Conservation (phyloP, 2,888 invertebrate genomes). For the Stenotaenia linearis region DNA sequence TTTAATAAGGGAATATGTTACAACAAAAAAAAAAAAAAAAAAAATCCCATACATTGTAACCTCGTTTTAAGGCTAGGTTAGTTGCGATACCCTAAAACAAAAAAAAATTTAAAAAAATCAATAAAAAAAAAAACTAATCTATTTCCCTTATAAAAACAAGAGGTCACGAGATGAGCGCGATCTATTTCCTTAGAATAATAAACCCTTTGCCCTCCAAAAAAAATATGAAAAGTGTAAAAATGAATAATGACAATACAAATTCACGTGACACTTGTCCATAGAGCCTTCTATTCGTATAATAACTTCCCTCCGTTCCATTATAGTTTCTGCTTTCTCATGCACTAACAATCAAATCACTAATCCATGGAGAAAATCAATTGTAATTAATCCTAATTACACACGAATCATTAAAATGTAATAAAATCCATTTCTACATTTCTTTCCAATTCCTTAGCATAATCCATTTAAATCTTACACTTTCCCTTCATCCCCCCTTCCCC, state of each 20-base stretch:
- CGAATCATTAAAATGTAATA: background rate
- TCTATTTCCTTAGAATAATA: background rate
- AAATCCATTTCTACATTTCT: background rate
- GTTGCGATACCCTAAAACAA: background rate
- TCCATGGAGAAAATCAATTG: constrained; percentile 16
- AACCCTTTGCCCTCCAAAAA: background rate
- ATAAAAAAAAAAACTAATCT: background rate
- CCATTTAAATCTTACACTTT: background rate
- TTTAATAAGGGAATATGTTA: too few species aligned
- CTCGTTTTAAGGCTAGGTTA: background rate
- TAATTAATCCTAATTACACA: background rate
- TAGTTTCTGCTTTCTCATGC: constrained; percentile 7
- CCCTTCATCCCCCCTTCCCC: too few species aligned
- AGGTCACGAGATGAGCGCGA: background rate
- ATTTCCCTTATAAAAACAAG: background rate
- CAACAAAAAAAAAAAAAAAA: background rate
- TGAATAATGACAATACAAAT: background rate
- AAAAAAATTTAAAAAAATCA: background rate
- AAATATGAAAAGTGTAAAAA: background rate
- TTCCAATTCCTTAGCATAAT: background rate
- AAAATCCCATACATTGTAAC: background rate
- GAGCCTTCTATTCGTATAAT: background rate
- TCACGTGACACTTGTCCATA: background rate
- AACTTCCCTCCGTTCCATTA: background rate
- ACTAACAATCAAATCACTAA: background rate